Base-by-base conservation (phyloP, 2,888 invertebrate genomes). In the Polyploca ridens region DNA sequence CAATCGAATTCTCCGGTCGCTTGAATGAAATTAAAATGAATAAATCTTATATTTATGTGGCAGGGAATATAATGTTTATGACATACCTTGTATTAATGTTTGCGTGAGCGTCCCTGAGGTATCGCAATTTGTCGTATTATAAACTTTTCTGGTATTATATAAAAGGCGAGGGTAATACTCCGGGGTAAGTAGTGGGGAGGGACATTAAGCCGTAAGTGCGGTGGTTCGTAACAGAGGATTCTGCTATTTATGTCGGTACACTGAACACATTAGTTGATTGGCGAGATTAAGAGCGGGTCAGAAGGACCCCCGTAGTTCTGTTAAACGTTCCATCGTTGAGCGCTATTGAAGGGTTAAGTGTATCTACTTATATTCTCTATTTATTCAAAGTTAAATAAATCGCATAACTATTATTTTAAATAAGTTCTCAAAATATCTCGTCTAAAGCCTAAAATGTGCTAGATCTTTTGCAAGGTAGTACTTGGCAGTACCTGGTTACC, bases 21-120 rank as follows among this genome's bases (percentile, higher is more conserved):
- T 63, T 59, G 71, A 62, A 69, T 72, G 68, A 65, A 73, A 82
- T 78, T 79, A 76, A 81, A 80, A 79, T 78, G 75, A 72, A 81
- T 81, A 75, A 82, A 84, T 81, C 74, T 66, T 72, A 58, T 65
- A 46, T 66, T 71, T 70, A 73, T 72, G 72, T 72, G 66, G 64
- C 61, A 41, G 10, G 61, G 14, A 19, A 61, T 19, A 54, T 54
- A 27, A 27, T 54, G 41, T 61, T 16, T 59, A 41, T 41, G n/a
- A 19, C 19, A 41, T 16, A 16, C 14, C 35, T 35, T 19, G 38
- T 60, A 38, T 16, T 38, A 11, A 38, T n/a, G 38, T 16, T 60
- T n/a, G 38, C 16, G 35, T 10, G n/a, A n/a, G 38, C 16, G 38
- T 33, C 35, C 35, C 33, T 1, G 3, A 59, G 16, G 35, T 35